These are phyloP conservation scores for Coturnix japonica DNA, from an alignment of 2,113 vertebrate genomes.

Conservation along the genomic window DNA sequence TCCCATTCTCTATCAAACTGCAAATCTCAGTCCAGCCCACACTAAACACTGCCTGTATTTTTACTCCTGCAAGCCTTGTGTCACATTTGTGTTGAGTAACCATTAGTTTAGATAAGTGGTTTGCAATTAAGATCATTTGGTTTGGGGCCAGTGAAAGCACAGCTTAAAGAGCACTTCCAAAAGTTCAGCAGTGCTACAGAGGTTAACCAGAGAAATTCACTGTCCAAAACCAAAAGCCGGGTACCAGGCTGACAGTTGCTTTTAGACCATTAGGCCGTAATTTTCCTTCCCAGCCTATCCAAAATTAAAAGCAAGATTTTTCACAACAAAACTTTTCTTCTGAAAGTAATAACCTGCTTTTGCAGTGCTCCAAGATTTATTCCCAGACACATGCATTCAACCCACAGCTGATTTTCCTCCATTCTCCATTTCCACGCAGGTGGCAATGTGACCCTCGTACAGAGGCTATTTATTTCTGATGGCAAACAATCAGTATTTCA, in stretches of 20 bases:
- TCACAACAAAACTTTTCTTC: neutral
- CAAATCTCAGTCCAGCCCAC: conserved; percentile 12
- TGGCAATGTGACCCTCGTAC: neutral
- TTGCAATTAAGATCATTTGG: conserved; percentile 46
- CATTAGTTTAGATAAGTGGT: conserved; percentile 35
- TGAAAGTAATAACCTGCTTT: neutral
- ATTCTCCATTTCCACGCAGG: neutral
- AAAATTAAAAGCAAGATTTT: neutral
- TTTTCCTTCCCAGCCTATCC: neutral
- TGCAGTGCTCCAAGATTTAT: neutral
- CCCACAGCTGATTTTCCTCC: neutral
- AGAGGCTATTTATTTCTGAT: neutral
- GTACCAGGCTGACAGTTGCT: neutral
- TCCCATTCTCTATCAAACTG: neutral
- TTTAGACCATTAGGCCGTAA: neutral
- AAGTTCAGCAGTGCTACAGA: neutral
- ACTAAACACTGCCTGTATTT: conserved; percentile 19
- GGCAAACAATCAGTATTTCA: neutral
- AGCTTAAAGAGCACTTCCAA: neutral
- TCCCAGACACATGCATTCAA: neutral
- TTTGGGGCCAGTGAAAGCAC: neutral
- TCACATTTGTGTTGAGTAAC: conserved; percentile 38
- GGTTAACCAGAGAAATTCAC: neutral
- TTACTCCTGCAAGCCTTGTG: neutral
- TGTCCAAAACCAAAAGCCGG: neutral